Evolutionary conservation across 2,797 vertebrate genomes (phyloP).

Genomic region (Pyrocephalus nanus): DNA sequence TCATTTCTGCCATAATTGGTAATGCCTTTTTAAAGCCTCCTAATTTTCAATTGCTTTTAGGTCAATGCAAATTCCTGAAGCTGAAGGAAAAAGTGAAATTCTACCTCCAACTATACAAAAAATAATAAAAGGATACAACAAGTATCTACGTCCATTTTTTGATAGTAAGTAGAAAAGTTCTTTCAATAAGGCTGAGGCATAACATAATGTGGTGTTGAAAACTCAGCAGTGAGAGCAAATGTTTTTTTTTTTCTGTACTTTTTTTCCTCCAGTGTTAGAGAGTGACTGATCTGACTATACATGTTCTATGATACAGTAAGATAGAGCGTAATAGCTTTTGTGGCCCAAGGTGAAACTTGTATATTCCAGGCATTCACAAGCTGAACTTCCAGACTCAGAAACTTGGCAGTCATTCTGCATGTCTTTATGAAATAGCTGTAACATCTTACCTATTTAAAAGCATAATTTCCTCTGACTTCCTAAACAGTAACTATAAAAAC

Average conservation of each 20-base stretch:
- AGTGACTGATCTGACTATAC: background rate
- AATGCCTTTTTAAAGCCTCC: background rate
- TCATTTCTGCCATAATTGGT: background rate
- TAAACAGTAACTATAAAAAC: background rate
- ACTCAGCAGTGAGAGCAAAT: background rate
- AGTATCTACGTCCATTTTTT: slow-evolving; percentile 93
- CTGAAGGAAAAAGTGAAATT: slow-evolving; percentile 83
- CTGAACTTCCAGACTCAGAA: background rate
- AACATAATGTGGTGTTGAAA: background rate
- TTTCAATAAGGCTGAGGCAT: background rate
- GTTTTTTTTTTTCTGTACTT: background rate
- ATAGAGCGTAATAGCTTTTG: background rate
- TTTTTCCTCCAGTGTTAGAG: background rate
- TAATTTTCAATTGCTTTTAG: slow-evolving; percentile 9
- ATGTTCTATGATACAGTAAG: background rate
- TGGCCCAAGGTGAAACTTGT: background rate
- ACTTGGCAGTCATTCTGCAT: background rate
- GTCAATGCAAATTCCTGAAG: background rate
- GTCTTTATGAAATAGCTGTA: background rate
- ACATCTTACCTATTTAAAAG: background rate
- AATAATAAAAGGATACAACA: slow-evolving; percentile 95
- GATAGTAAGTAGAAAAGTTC: slow-evolving; percentile 80
- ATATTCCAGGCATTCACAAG: background rate
- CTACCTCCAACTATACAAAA: slow-evolving; percentile 91
- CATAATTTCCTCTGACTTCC: background rate